Conservation (phyloP, 2,113 vertebrate species). For the Polypterus senegalus region DNA sequence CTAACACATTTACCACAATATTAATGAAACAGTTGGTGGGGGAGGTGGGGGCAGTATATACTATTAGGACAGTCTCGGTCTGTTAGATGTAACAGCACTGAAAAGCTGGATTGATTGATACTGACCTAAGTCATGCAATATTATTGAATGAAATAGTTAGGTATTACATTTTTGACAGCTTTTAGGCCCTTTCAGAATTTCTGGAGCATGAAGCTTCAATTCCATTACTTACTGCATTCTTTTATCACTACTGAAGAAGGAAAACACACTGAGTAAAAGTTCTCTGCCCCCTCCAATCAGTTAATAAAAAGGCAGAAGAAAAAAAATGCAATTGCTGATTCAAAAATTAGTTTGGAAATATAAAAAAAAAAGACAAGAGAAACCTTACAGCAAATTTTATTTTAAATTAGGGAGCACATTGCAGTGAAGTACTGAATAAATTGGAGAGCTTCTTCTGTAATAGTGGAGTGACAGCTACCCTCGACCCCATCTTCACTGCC, state of each 20-base stretch:
- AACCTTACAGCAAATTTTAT: slow-evolving; percentile 36
- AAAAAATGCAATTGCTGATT: slow-evolving; percentile 18
- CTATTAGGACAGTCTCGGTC: too few relatives aligned
- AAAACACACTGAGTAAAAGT: too few relatives aligned
- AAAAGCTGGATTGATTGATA: not conserved
- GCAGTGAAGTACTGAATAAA: slow-evolving; percentile 49
- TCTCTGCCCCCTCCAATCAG: slow-evolving; percentile 5
- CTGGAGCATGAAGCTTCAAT: not conserved
- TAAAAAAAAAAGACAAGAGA: slow-evolving; percentile 28
- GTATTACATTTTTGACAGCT: slow-evolving; percentile 1
- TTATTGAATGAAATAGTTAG: not conserved
- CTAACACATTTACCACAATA: too few relatives aligned
- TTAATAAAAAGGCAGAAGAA: slow-evolving; percentile 25
- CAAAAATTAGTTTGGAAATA: slow-evolving; percentile 41
- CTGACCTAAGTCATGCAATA: not conserved
- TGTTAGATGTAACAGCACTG: too few relatives aligned
- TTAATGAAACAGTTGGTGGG: too few relatives aligned
- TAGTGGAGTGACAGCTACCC: too few relatives aligned
- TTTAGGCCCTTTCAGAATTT: not conserved
- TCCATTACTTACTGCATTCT: too few relatives aligned
- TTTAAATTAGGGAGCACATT: slow-evolving; percentile 53
- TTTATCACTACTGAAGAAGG: too few relatives aligned
- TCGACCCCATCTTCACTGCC: too few relatives aligned
- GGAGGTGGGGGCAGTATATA: too few relatives aligned
- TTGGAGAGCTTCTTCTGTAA: slow-evolving; percentile 29